Conservation (phyloP, 2,888 invertebrate genomes). For the Nasonia oneida region DNA sequence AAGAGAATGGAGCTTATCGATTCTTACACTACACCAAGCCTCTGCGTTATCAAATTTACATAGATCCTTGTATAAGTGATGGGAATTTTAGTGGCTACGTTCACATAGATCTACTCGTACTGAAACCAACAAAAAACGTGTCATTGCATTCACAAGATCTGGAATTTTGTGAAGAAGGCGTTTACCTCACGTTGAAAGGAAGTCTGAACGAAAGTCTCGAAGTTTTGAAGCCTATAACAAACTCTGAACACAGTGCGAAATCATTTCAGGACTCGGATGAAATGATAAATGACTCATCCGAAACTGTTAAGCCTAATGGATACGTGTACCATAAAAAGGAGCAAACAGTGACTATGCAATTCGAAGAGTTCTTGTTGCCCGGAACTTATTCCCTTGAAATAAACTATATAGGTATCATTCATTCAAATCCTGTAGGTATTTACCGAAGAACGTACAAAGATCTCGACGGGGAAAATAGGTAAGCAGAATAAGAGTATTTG, state of each 20-base stretch:
- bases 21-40: constrained; percentile 42
- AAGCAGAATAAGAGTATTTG: constrained; percentile 60
- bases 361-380: constrained; percentile 57
- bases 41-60: constrained; percentile 57
- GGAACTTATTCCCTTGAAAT: constrained; percentile 82
- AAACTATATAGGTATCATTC: constrained; percentile 81
- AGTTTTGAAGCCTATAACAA: constrained; percentile 58
- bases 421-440: constrained; percentile 84
- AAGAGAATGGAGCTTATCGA: constrained; percentile 5
- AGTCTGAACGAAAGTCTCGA: constrained; percentile 60
- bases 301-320: constrained; percentile 48
- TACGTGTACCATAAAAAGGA: constrained; percentile 51
- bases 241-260: constrained; percentile 44
- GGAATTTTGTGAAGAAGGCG: constrained; percentile 58
- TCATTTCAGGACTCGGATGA: constrained; percentile 58
- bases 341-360: constrained; percentile 60
- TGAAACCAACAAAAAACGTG: constrained; percentile 53
- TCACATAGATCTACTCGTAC: constrained; percentile 56
- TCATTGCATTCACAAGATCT: constrained; percentile 54
- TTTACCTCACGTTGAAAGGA: constrained; percentile 65
- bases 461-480: constrained; percentile 76
- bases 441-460: constrained; percentile 84
- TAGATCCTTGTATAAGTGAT: constrained; percentile 57
- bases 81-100: constrained; percentile 61
- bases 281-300: constrained; percentile 34